Evolutionary conservation across 1,140 invertebrate genomes (phyloP).

Genomic region (Sinonovacula constricta): DNA sequence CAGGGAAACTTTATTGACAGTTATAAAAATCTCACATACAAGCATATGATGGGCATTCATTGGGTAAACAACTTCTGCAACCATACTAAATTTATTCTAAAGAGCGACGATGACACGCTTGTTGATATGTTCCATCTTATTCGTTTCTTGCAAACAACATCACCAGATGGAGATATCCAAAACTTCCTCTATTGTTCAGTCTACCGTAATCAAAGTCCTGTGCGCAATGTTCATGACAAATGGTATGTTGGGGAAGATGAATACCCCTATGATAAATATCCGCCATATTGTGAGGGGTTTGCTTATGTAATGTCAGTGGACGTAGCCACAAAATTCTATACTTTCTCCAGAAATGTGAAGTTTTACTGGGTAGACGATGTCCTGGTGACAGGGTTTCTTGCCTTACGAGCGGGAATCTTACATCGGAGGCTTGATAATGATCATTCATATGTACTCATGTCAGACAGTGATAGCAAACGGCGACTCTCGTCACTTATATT

Average conservation of each 20-base stretch:
- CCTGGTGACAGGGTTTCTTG: slow-evolving; percentile 38
- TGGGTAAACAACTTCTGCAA: slow-evolving; percentile 86
- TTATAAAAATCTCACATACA: slow-evolving; percentile 67
- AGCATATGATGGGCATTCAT: slow-evolving; percentile 89
- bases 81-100: slow-evolving; percentile 85
- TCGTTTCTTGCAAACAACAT: slow-evolving; percentile 18
- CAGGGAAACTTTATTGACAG: slow-evolving; percentile 68
- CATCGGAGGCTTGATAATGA: slow-evolving; percentile 23
- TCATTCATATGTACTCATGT: slow-evolving; percentile 27
- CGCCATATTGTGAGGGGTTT: slow-evolving; percentile 49
- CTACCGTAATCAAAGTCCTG: slow-evolving; percentile 20
- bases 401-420: slow-evolving; percentile 18
- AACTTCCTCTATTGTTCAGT: slow-evolving; percentile 40
- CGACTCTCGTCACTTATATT: slow-evolving; percentile 27
- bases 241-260: slow-evolving; percentile 26
- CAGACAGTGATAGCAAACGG: slow-evolving; percentile 4
- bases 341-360: slow-evolving; percentile 20
- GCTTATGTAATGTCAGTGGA: slow-evolving; percentile 43
- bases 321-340: slow-evolving; percentile 32
- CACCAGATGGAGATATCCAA: slow-evolving; percentile 8
- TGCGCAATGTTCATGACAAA: slow-evolving; percentile 14
- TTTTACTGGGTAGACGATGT: slow-evolving; percentile 57
- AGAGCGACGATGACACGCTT: slow-evolving; percentile 93
- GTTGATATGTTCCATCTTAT: slow-evolving; percentile 74
- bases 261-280: slow-evolving; percentile 43